Base-by-base conservation (phyloP, 2,797 vertebrate genomes). In the Brotula barbata region DNA sequence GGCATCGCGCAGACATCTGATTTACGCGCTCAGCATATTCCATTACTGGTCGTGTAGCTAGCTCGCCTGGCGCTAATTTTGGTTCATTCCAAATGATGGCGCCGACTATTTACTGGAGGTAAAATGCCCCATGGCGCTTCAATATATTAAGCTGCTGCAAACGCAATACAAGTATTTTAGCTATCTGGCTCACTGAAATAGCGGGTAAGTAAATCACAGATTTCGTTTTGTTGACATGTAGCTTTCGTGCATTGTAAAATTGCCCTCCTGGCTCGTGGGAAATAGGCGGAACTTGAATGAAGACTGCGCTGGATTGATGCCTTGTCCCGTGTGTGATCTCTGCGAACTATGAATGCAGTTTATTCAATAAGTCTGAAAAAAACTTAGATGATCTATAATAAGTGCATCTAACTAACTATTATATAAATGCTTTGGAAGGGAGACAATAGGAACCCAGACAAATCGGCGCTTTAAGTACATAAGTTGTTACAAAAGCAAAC, bases 51-150 rank as follows among this genome's bases (percentile, higher is more conserved):
- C 75, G 73, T 76, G 62, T 82, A 78, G 82, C 77, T 86, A 80
- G 82, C 77, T 86, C 80, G 72, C 82, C n/a, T 73, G 39, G 66
- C 59, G 70, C 79, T 87, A 84, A 81, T 79, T 39, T 64, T 73
- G 68, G 77, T 75, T 81, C 63, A 47, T 62, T 71, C 72, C 70
- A 80, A 70, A 77, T 76, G 75, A 83, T 85, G 89, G 86, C 83
- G 84, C 83, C 77, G 84, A 86, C 81, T 87, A 87, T 70, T 81
- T 82, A 51, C 78, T 84, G 85, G 89, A 22, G 60, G 21, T 11
- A 34, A 58, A 36, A 20, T 33, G 33, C 40, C 43, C 43, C 48
- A 74, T 71, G 71, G 73, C 74, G 82, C 71, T 64, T 69, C 36
- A 52, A 15, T 2, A 22, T 1, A 6, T 28, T 52, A 7, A 20